A percentile compares a stretch with the other conserved stretches of the same genome.
These are phyloP conservation scores for Scyliorhinus canicula DNA, from an alignment of 2,797 vertebrate genomes.

Conservation along the genomic window DNA sequence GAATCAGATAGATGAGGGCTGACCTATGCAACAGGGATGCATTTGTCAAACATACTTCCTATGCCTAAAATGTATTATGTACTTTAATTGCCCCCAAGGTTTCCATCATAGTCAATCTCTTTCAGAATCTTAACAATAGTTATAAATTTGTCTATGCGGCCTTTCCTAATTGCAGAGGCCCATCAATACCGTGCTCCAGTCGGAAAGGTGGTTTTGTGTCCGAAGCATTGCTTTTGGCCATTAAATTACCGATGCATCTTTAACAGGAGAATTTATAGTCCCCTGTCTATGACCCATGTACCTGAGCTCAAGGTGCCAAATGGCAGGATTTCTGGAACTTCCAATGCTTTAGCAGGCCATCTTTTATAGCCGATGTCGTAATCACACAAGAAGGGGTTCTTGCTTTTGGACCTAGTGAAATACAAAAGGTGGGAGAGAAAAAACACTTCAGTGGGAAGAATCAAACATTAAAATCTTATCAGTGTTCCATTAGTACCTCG, in stretches of 20 bases:
- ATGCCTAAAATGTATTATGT: background rate
- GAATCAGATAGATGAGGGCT: background rate
- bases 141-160: no score
- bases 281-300: background rate
- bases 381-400: background rate
- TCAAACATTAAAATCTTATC: background rate
- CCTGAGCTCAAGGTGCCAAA: slow-evolving; percentile 11
- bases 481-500: background rate
- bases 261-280: background rate
- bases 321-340: background rate
- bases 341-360: background rate
- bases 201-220: background rate
- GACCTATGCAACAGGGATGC: background rate
- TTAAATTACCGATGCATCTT: background rate
- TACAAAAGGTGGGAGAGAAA: background rate
- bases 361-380: background rate
- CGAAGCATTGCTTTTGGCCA: background rate
- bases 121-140: background rate
- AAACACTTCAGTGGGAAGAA: background rate
- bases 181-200: background rate
- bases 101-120: background rate
- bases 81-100: background rate
- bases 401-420: background rate
- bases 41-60: background rate
- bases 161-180: background rate